Evolutionary conservation across 2,113 vertebrate species (phyloP), one percentile per base, ranked within the genome.

Genomic region (Equus quagga): DNA sequence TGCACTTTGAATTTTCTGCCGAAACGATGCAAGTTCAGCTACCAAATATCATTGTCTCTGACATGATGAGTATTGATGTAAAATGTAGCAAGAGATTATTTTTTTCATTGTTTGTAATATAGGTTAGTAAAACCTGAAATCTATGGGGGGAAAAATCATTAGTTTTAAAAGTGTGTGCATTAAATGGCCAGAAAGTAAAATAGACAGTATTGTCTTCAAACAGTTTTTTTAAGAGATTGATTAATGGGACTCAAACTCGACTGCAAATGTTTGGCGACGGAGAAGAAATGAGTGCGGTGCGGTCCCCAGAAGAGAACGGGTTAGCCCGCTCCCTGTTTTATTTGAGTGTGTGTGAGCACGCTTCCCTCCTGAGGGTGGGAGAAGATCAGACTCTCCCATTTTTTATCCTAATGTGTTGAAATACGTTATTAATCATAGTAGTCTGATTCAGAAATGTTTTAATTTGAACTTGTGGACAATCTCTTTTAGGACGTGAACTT

Each of bases 201-300:
- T 26, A 92, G 91, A 69, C 12, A 60, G 26, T 51, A 33, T 97
- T 95, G 67, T 87, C 73, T 70, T 96, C 49, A 92, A 41, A 54
- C 49, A 33, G 15, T 54, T 62, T 79, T 98, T 94, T 89, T 36
- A 91, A 96, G 89, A 1, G 91, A 79, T 94, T 33, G 89, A 87
- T 79, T 86, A 84, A 21, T 41, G 67, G 58, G 36, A 36, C 46
- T 96, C 70, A 36, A 33, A 60, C 12, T 91, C 41, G 2, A 60
- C 67, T 83, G 79, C 69, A 89, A 5, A 87, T 90, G 51, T 93
- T 96, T 97, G 70, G 72, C 83, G 72, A 84, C 9, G 1, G 41
- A 41, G 64, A 31, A 84, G 51, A 60, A 69, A 33, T 28, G 67
- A 19, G 26, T 4, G 24, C 12, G 2, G 19, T 1, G 41, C 24